phyloP scores from a whole-genome alignment of 2,113 vertebrate genomes.

The Lynx canadensis region DNA sequence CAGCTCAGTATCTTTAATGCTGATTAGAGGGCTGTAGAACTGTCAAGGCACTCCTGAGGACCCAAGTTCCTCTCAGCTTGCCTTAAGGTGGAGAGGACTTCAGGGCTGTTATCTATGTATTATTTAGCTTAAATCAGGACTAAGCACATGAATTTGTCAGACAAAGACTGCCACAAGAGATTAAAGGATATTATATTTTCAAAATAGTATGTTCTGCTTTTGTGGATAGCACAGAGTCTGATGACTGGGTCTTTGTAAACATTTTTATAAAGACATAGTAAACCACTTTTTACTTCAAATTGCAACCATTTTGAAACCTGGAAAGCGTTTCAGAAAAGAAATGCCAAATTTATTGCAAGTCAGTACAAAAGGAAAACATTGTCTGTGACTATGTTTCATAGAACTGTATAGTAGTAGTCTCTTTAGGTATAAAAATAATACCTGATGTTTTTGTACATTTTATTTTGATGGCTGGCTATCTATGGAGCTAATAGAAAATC shows the following conservation, averaged over 20 bases:
- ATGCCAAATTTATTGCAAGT: slow-evolving; percentile 73
- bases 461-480: slow-evolving; percentile 77
- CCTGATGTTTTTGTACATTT: slow-evolving; percentile 75
- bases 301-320: slow-evolving; percentile 70
- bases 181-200: slow-evolving; percentile 83
- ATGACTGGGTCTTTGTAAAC: slow-evolving; percentile 69
- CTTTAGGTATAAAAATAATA: slow-evolving; percentile 80
- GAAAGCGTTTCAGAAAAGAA: slow-evolving; percentile 76
- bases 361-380: slow-evolving; percentile 74
- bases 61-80: background rate
- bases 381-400: slow-evolving; percentile 65
- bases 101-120: slow-evolving; percentile 71
- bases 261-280: slow-evolving; percentile 83
- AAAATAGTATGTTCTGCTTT: slow-evolving; percentile 74
- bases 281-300: slow-evolving; percentile 82
- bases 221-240: slow-evolving; percentile 69
- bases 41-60: background rate
- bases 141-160: slow-evolving; percentile 43
- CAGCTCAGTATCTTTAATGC: background rate
- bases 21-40: background rate
- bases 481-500: slow-evolving; percentile 78
- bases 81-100: background rate
- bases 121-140: slow-evolving; percentile 67
- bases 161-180: slow-evolving; percentile 72
- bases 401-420: slow-evolving; percentile 69